Evolutionary conservation across 1,140 invertebrate species (phyloP).

Genomic region (Diabrotica undecimpunctata): DNA sequence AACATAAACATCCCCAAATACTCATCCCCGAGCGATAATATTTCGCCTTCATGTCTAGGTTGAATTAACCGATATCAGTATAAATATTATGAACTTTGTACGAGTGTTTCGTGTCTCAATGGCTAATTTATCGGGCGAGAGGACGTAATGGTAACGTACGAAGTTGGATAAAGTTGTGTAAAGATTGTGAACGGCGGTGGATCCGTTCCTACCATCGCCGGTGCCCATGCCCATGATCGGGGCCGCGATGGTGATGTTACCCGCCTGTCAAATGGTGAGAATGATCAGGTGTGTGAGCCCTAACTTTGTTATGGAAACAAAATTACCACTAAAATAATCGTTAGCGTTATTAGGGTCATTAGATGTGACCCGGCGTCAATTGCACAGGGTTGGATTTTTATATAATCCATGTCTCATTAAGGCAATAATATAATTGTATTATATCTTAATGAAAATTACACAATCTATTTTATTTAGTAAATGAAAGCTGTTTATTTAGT

Average conservation of each 20-base stretch:
- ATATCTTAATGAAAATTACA: too few species aligned
- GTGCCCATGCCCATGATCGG: slow-evolving; percentile 20
- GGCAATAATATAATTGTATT: too few species aligned
- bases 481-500: too few species aligned
- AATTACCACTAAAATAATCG: slow-evolving; percentile 40
- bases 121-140: slow-evolving; percentile 22
- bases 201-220: slow-evolving; percentile 8
- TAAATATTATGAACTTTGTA: slow-evolving; percentile 13
- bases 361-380: slow-evolving; percentile 24
- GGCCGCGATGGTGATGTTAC: slow-evolving; percentile 25
- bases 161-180: slow-evolving; percentile 37
- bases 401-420: too few species aligned
- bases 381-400: slow-evolving; percentile 5
- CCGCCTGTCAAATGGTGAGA: slow-evolving; percentile 33
- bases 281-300: slow-evolving; percentile 35
- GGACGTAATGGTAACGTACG: slow-evolving; percentile 24
- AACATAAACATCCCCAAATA: too few species aligned
- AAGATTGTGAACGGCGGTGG: slow-evolving; percentile 22
- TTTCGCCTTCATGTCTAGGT: not conserved
- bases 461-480: too few species aligned
- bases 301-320: slow-evolving; percentile 42
- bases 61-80: slow-evolving; percentile 10
- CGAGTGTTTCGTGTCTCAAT: slow-evolving; percentile 20
- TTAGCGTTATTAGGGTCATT: slow-evolving; percentile 37
- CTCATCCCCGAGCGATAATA: too few species aligned